Evolutionary conservation across 2,797 vertebrate genomes (phyloP), one percentile per base, ranked within the genome.

Genomic region (Hybognathus amarus): DNA sequence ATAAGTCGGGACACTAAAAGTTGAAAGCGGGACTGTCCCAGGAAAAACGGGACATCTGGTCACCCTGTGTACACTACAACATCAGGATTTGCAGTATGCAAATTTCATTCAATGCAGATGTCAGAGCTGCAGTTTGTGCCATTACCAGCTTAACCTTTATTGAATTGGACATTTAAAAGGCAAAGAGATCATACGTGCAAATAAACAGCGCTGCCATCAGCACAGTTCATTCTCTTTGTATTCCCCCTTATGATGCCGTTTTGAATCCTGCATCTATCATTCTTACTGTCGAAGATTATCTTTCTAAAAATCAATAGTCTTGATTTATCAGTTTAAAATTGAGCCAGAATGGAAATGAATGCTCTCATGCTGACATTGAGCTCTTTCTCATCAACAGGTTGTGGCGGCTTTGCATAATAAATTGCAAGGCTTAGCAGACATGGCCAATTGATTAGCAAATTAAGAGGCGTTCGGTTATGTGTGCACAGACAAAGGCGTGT

Each of bases 371-470:
- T 47, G 40, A 38, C 27, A 45, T 22, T 27, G 24, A 61, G 40
- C 54, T 20, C n/a, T 68, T 83, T 76, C 17, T 83, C 47, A 4
- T 76, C 61, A 76, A 83, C 73, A 83, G 81, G 81, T 83, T 78
- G 75, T 47, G n/a, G 52, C 1, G 52, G 42, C 82, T 77, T 83
- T 61, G 82, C 75, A 78, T 83, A 83, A 78, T 83, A 83, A 71
- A 83, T 63, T 40, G 74, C 75, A 59, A 12, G 40, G 75, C 66
- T 83, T 78, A 78, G 40, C 52, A 63, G 67, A 77, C 82, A 83
- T 59, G 82, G 54, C 66, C 64, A 83, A 77, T 71, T 83, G 56
- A 83, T 78, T 70, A 83, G 67, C 54, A 83, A 83, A 83, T 83
- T 71, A 83, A 83, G 75, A 78, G 67, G 82, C 22, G 40, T 77